These are phyloP conservation scores for Cantharis rustica DNA, from an alignment of 2,888 invertebrate species.

Conservation along the genomic window DNA sequence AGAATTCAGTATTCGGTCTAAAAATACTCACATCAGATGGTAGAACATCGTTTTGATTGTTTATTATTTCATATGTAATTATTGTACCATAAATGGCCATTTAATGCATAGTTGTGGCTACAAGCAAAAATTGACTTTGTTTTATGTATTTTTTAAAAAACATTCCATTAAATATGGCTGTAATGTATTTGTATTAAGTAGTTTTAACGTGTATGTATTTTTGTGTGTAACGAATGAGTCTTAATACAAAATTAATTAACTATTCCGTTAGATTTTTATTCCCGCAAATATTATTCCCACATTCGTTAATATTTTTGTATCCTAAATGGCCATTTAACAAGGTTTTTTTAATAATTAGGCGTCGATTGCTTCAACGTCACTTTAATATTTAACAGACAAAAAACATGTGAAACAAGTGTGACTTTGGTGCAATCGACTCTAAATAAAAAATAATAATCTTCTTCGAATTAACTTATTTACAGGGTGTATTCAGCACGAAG, in stretches of 20 bases:
- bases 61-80: not conserved
- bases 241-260: conserved; percentile 20
- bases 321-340: not conserved
- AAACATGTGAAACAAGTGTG: too few relatives aligned
- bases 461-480: not conserved
- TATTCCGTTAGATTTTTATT: not conserved
- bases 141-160: conserved; percentile 3
- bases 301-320: not conserved
- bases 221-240: conserved; percentile 12
- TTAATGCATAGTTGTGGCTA: not conserved
- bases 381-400: not conserved
- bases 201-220: conserved; percentile 12
- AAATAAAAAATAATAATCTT: not conserved
- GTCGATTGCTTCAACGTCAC: not conserved
- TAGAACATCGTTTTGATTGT: not conserved
- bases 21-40: not conserved
- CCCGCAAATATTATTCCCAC: not conserved
- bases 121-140: conserved; percentile 4
- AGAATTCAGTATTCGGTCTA: not conserved
- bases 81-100: not conserved
- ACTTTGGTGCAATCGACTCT: not conserved
- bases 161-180: conserved; percentile 29
- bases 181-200: conserved; percentile 13
- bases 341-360: not conserved
- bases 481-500: not conserved